Evolutionary conservation across 2,797 vertebrate genomes (phyloP).

Genomic region (Sebastes taczanowskii): DNA sequence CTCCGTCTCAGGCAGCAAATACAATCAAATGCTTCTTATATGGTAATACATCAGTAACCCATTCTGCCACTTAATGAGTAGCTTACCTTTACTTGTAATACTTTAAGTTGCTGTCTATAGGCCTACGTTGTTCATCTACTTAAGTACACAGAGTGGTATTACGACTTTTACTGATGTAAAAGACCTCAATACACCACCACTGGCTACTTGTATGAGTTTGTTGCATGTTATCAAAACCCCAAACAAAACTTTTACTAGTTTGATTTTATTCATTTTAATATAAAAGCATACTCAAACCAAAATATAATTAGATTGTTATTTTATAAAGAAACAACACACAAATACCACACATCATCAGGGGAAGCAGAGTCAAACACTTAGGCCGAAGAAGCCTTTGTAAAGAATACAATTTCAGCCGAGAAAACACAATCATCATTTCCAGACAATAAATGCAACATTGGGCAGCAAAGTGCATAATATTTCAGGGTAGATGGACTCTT

Average conservation of each 20-base stretch:
- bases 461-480: slow-evolving; percentile 31
- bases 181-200: not conserved
- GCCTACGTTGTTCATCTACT: not conserved
- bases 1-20: not conserved
- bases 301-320: slow-evolving; percentile 75
- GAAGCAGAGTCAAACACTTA: slow-evolving; percentile 60
- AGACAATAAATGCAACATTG: slow-evolving; percentile 22
- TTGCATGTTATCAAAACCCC: slow-evolving; percentile 26
- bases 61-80: not conserved
- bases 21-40: not conserved
- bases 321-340: slow-evolving; percentile 67
- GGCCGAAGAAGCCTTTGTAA: slow-evolving; percentile 31
- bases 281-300: slow-evolving; percentile 76
- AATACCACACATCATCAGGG: slow-evolving; percentile 63
- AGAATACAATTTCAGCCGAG: slow-evolving; percentile 46
- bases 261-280: slow-evolving; percentile 79
- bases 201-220: not conserved
- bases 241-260: slow-evolving; percentile 50
- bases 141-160: not conserved
- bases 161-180: not conserved
- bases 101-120: not conserved
- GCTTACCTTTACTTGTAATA: not conserved
- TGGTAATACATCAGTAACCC: not conserved
- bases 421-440: slow-evolving; percentile 32
- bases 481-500: not conserved